Conservation (phyloP, 2,888 invertebrate genomes). For the Caenorhabditis afra region DNA sequence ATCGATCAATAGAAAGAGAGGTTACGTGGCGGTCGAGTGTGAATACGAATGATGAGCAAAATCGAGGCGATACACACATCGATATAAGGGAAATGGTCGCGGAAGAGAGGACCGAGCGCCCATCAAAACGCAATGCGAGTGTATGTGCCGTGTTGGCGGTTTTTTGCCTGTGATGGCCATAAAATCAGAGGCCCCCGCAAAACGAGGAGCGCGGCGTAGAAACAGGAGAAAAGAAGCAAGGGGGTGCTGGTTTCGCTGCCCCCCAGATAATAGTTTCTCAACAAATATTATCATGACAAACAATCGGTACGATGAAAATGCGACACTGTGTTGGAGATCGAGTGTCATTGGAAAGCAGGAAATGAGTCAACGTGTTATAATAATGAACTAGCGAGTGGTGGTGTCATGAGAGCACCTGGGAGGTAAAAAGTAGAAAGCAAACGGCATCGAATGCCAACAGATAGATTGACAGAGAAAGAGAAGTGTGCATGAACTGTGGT, state of each 20-base stretch:
- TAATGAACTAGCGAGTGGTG: conserved; percentile 30
- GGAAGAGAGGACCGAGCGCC: conserved; percentile 28
- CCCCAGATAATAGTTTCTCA: conserved; percentile 65
- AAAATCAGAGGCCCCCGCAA: conserved; percentile 49
- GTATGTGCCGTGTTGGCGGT: conserved; percentile 30
- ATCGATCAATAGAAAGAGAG: conserved; percentile 14
- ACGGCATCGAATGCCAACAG: neutral
- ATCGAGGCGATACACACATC: conserved; percentile 13
- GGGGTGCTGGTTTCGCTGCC: conserved; percentile 46
- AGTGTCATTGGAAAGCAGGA: conserved; percentile 55
- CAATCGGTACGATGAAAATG: conserved; percentile 61
- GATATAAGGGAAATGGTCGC: conserved; percentile 14
- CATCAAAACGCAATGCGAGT: conserved; percentile 38
- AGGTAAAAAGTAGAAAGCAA: conserved; percentile 5
- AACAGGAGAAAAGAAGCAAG: conserved; percentile 19
- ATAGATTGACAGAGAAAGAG: neutral
- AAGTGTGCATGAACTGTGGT: conserved; percentile 25
- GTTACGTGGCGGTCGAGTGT: conserved; percentile 17
- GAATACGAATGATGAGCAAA: conserved; percentile 28
- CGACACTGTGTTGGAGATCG: conserved; percentile 58
- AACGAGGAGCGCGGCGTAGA: conserved; percentile 8
- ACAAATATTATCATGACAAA: conserved; percentile 67
- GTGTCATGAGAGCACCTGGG: neutral
- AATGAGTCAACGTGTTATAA: conserved; percentile 46
- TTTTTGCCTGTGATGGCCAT: conserved; percentile 41